Base-by-base conservation (phyloP, 2,113 vertebrate species). In the Oryzias javanicus region DNA sequence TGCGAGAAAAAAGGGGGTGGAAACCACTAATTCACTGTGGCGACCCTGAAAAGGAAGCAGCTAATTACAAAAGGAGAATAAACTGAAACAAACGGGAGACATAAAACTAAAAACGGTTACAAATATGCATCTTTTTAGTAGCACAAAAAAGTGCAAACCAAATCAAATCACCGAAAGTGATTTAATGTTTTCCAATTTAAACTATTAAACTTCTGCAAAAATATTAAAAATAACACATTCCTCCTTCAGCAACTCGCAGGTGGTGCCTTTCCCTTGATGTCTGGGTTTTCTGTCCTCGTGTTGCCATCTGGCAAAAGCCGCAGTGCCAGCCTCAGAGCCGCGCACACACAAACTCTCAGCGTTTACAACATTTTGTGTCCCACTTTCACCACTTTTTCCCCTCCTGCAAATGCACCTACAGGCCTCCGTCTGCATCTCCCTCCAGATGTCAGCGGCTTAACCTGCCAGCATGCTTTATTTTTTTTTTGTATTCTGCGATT, bases 231-330 rank as follows among this genome's bases (percentile, higher is more conserved):
- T 42, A 67, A 53, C 62, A 51, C 67, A 42, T 52, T 60, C 46
- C 16, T 19, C 54, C 64, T 29, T 54, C 55, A 58, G 24, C 50
- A 55, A 64, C 56, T 52, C 82, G 76, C 75, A 84, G 80, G 83
- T 85, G 76, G 81, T 71, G 81, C 55, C 68, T 57, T 75, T 75
- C 60, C 71, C 72, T 74, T 61, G 69, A 6, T 72, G 60, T 79
- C 57, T 81, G 70, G 61, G 70, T 50, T 72, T 81, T 62, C 66
- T 77, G 73, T 66, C 65, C 75, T 74, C 48, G 49, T 78, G 69
- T 24, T 62, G 70, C 83, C 86, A 88, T 88, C 86, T 88, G 81
- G 73, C 75, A 72, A 75, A 67, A 72, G 17, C 71, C 60, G 55
- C 68, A 56, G 22, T 74, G 83, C 83, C 86, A 88, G 76, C 49